phyloP scores from a whole-genome alignment of 2,888 invertebrate genomes.

The Drosophila anceps region DNA sequence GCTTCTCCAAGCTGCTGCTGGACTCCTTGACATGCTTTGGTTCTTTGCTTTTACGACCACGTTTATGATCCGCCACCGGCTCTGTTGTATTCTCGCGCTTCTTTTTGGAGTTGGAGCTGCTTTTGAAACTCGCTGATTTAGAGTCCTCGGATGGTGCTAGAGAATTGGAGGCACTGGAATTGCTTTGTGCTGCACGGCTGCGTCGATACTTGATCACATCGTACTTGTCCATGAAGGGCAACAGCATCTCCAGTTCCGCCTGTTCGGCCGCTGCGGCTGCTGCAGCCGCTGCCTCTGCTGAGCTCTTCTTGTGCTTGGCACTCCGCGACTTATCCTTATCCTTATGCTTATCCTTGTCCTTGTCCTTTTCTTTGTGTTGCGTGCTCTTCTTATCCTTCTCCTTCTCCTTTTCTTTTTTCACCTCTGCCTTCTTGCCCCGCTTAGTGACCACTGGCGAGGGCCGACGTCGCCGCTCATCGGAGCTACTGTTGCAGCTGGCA shows the following conservation, averaged over 20 bases:
- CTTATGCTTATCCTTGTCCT: conserved; percentile 37
- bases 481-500: conserved; percentile 75
- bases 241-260: conserved; percentile 82
- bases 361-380: conserved; percentile 45
- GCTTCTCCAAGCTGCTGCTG: conserved; percentile 32
- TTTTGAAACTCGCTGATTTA: conserved; percentile 57
- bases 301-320: conserved; percentile 58
- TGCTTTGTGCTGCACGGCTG: conserved; percentile 85
- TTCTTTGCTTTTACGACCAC: conserved; percentile 67
- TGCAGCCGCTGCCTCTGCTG: conserved; percentile 68
- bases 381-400: conserved; percentile 40
- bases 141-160: conserved; percentile 56
- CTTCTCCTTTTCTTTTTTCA: conserved; percentile 50
- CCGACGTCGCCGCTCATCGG: conserved; percentile 41
- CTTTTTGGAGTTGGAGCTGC: conserved; percentile 44
- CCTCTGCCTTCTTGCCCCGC: conserved; percentile 44
- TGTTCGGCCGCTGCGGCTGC: conserved; percentile 79
- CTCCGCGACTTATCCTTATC: conserved; percentile 58
- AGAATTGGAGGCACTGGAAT: conserved; percentile 85
- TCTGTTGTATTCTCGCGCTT: conserved; percentile 57
- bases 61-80: conserved; percentile 46
- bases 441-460: conserved; percentile 31
- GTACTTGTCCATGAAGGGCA: conserved; percentile 87
- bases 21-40: conserved; percentile 63
- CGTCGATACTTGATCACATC: conserved; percentile 88